Evolutionary conservation across 1,140 invertebrate genomes (phyloP).

Genomic region (Teleopsis dalmanni): DNA sequence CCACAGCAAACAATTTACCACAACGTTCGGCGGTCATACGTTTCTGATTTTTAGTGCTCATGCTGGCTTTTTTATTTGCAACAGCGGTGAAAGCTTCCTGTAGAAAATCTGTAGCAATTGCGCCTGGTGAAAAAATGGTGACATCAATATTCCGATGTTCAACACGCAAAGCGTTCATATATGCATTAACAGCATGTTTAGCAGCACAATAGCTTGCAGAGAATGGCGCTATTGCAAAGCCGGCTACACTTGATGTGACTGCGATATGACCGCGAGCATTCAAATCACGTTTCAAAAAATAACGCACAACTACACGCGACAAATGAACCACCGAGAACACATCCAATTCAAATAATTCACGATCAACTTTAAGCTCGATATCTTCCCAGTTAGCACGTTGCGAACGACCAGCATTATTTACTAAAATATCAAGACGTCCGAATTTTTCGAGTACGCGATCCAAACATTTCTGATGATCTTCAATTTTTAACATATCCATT

Average conservation of each 20-base stretch:
- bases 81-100: conserved; percentile 61
- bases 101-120: conserved; percentile 66
- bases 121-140: conserved; percentile 69
- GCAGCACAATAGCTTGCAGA: conserved; percentile 71
- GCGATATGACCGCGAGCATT: conserved; percentile 60
- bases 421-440: conserved; percentile 65
- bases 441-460: conserved; percentile 63
- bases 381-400: conserved; percentile 71
- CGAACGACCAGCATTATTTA: conserved; percentile 76
- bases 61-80: conserved; percentile 50
- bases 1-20: conserved; percentile 61
- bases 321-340: conserved; percentile 70
- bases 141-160: conserved; percentile 57
- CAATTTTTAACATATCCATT: conserved; percentile 61
- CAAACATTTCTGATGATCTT: conserved; percentile 56
- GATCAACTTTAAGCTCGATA: conserved; percentile 68
- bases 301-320: conserved; percentile 56
- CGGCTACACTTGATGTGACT: conserved; percentile 65
- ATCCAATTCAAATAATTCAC: conserved; percentile 72
- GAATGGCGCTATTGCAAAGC: conserved; percentile 60
- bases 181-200: conserved; percentile 78
- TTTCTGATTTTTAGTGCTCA: conserved; percentile 46
- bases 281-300: conserved; percentile 53
- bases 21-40: conserved; percentile 63
- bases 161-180: conserved; percentile 56